Conservation (phyloP, 2,797 vertebrate genomes). For the Zalophus californianus region DNA sequence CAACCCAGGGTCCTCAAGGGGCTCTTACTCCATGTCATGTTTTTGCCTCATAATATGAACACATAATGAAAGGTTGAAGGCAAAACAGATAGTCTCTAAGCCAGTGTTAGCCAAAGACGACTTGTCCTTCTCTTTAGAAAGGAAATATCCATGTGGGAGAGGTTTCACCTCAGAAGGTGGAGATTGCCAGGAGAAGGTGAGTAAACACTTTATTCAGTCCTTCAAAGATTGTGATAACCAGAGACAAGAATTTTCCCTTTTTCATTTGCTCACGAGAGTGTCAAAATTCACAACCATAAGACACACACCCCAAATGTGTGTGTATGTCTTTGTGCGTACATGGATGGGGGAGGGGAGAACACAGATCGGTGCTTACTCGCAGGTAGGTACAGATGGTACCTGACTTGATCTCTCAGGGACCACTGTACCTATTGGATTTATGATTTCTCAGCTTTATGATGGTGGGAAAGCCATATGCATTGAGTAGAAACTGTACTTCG, state of each 20-base stretch:
- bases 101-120: background rate
- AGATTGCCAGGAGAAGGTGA: slow-evolving; percentile 19
- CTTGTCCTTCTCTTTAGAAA: slow-evolving; percentile 11
- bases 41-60: background rate
- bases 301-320: background rate
- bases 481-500: background rate
- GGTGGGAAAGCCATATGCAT: background rate
- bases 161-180: slow-evolving; percentile 6
- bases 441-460: background rate
- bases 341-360: too few species aligned
- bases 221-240: background rate
- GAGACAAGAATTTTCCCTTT: background rate
- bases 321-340: background rate
- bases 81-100: slow-evolving; percentile 19
- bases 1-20: background rate
- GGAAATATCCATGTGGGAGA: background rate
- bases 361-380: background rate
- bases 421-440: background rate
- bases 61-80: background rate
- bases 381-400: background rate
- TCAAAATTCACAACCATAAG: background rate
- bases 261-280: background rate
- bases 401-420: background rate
- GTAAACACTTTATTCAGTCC: background rate
- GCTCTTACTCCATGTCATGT: background rate